These are phyloP conservation scores for Troglohyphantes excavatus DNA, from an alignment of 2,888 invertebrate genomes.

Conservation along the genomic window DNA sequence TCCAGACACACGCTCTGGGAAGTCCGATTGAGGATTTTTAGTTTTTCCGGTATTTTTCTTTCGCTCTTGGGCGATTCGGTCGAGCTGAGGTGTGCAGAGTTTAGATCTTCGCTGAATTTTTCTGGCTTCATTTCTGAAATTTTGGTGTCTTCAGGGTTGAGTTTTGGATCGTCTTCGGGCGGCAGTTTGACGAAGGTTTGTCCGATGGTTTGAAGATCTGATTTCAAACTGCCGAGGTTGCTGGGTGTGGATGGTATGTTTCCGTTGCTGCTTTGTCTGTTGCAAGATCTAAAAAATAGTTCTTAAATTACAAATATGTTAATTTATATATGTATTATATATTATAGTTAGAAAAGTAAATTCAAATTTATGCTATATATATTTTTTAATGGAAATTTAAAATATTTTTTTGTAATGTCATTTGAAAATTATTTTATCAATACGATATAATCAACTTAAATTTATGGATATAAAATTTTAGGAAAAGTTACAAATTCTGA, in stretches of 20 bases:
- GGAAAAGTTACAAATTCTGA: too few relatives aligned
- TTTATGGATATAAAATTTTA: too few relatives aligned
- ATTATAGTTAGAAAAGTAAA: too few relatives aligned
- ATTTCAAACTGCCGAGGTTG: not conserved
- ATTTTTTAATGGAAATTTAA: too few relatives aligned
- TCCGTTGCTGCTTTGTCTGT: slow-evolving; percentile 5
- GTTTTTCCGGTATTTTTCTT: slow-evolving; percentile 46
- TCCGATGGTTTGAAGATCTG: slow-evolving; percentile 23
- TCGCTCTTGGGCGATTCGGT: not conserved
- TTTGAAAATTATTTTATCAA: too few relatives aligned
- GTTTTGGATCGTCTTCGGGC: slow-evolving; percentile 24
- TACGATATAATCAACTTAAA: too few relatives aligned
- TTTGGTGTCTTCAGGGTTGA: not conserved
- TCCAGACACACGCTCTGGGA: slow-evolving; percentile 70
- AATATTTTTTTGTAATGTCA: too few relatives aligned
- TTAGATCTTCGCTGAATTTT: not conserved
- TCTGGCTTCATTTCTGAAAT: not conserved
- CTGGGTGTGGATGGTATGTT: not conserved
- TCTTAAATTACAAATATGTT: too few relatives aligned
- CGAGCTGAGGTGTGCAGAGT: not conserved
- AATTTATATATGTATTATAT: not conserved
- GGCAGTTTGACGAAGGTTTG: slow-evolving; percentile 58
- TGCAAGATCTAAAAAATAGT: not conserved
- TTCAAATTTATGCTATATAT: too few relatives aligned
- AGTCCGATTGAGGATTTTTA: slow-evolving; percentile 57